These are phyloP conservation scores for Bombus pascuorum DNA, from an alignment of 1,140 invertebrate species.

Conservation along the genomic window DNA sequence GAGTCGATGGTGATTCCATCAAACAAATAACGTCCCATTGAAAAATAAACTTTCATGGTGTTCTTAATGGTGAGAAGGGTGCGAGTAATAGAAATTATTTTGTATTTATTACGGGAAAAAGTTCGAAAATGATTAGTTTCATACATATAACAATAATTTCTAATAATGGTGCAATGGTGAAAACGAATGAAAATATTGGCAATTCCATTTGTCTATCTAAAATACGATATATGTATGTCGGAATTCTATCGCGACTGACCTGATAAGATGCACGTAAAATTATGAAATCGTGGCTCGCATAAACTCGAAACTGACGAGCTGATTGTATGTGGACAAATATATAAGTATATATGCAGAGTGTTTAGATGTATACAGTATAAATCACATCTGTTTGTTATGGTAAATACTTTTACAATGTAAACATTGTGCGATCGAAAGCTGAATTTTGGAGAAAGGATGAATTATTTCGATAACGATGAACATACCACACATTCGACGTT, in stretches of 20 bases:
- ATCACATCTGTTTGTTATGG: background rate
- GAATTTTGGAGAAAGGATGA: background rate
- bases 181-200: no score
- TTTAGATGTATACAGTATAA: background rate
- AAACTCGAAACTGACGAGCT: background rate
- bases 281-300: conserved; percentile 8
- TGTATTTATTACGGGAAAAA: background rate
- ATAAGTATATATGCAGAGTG: no score
- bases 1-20: background rate
- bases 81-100: background rate
- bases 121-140: background rate
- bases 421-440: background rate
- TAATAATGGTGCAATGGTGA: background rate
- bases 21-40: background rate
- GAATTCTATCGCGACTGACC: background rate
- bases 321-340: conserved; percentile 13
- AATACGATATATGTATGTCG: no score
- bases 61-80: no score
- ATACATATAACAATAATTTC: background rate
- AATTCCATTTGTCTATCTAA: background rate
- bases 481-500: background rate
- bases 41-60: no score
- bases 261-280: conserved; percentile 24
- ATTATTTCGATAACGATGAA: background rate
- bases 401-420: background rate